phyloP scores from a whole-genome alignment of 2,888 invertebrate genomes.

The Philaethria dido region DNA sequence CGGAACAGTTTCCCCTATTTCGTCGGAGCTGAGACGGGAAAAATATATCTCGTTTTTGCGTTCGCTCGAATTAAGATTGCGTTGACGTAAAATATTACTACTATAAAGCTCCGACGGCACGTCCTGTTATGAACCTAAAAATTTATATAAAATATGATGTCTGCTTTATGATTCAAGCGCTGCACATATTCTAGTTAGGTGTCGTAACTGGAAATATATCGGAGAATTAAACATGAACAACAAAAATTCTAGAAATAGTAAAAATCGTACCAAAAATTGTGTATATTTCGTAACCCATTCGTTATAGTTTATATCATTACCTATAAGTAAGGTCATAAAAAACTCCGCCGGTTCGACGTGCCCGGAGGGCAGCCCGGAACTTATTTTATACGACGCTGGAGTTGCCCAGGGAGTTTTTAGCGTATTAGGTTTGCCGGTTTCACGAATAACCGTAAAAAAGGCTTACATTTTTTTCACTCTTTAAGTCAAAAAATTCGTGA shows the following conservation, averaged over 20 bases:
- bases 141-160: constrained; percentile 4
- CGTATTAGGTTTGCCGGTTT: constrained; percentile 41
- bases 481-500: constrained; percentile 19
- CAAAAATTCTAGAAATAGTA: not conserved
- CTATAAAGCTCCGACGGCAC: constrained; percentile 8
- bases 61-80: constrained; percentile 33
- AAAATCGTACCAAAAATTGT: constrained; percentile 11
- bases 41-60: constrained; percentile 26
- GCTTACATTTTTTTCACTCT: constrained; percentile 41
- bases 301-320: constrained; percentile 42
- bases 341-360: constrained; percentile 35
- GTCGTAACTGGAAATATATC: not conserved
- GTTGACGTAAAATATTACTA: constrained; percentile 32
- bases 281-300: constrained; percentile 31
- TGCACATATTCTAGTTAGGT: not conserved
- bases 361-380: constrained; percentile 40
- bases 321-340: constrained; percentile 43
- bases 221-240: not conserved
- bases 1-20: constrained; percentile 32
- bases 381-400: constrained; percentile 41
- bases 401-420: constrained; percentile 44
- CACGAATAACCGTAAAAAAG: constrained; percentile 44
- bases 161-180: not conserved
- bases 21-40: constrained; percentile 22
- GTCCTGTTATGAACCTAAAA: constrained; percentile 2